These are phyloP conservation scores for Graphium colonna DNA, from an alignment of 2,888 invertebrate species.

Conservation along the genomic window DNA sequence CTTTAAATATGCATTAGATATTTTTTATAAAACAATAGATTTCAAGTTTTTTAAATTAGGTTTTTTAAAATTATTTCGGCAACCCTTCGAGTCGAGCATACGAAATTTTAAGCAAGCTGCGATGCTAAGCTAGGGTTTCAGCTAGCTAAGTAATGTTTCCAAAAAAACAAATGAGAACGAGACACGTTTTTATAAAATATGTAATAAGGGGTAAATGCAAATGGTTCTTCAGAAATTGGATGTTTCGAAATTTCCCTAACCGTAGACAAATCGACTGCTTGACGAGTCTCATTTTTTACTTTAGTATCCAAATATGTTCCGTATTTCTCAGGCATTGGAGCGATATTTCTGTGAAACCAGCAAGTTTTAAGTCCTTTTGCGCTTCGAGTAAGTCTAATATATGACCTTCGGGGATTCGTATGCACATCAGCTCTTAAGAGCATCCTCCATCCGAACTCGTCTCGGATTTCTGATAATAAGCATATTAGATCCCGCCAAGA, in stretches of 20 bases:
- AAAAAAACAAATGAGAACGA: conserved; percentile 13
- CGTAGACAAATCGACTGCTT: conserved; percentile 34
- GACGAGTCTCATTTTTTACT: conserved; percentile 19
- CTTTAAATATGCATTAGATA: too few relatives aligned
- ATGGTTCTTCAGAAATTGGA: conserved; percentile 62
- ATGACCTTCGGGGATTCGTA: conserved; percentile 45
- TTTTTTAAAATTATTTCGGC: too few relatives aligned
- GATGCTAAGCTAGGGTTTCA: too few relatives aligned
- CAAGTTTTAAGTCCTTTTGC: conserved; percentile 2
- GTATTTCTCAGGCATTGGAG: conserved; percentile 1
- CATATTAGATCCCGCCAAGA: conserved; percentile 51
- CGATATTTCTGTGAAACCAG: conserved; percentile 8
- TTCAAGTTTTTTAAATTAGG: too few relatives aligned
- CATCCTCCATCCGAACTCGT: conserved; percentile 48
- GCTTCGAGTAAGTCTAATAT: conserved; percentile 25
- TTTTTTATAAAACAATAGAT: too few relatives aligned
- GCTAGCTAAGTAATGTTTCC: too few relatives aligned
- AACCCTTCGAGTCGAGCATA: not conserved
- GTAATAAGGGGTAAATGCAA: conserved; percentile 62
- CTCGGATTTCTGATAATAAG: conserved; percentile 61
- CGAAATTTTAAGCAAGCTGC: not conserved
- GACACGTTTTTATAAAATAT: conserved; percentile 17
- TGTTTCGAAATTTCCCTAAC: conserved; percentile 61
- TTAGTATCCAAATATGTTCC: conserved; percentile 1
- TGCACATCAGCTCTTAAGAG: conserved; percentile 46